Evolutionary conservation across 2,888 invertebrate species (phyloP).

Genomic region (Polyommatus iphigenia): DNA sequence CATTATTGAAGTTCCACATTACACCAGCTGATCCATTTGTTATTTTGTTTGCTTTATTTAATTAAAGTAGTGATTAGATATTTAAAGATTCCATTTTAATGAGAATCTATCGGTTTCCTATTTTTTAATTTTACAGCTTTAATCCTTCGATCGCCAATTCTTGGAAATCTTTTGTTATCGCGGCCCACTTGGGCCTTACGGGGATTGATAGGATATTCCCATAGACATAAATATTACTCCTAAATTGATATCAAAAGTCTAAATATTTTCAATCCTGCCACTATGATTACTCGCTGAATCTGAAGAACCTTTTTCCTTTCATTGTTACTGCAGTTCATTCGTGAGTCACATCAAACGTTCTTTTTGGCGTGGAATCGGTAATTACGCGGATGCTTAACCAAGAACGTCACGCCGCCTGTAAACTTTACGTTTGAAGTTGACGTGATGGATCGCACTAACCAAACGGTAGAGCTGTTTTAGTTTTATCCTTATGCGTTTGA

Average conservation of each 20-base stretch:
- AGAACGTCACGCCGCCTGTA: conserved; percentile 52
- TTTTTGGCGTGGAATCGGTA: conserved; percentile 60
- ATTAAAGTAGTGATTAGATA: neutral
- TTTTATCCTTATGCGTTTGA: neutral
- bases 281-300: neutral
- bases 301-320: neutral
- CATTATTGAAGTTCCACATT: neutral
- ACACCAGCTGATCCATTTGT: neutral
- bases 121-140: no score
- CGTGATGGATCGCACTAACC: neutral
- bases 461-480: neutral
- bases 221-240: no score
- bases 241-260: neutral
- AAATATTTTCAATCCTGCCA: neutral
- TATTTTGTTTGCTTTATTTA: neutral
- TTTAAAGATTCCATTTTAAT: neutral
- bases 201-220: neutral
- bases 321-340: conserved; percentile 17
- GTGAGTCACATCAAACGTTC: conserved; percentile 43
- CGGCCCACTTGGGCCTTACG: no score
- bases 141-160: no score
- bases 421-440: conserved; percentile 24
- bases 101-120: no score
- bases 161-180: no score
- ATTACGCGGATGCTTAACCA: conserved; percentile 53